Evolutionary conservation across 2,113 vertebrate species (phyloP), one percentile per base, ranked within the genome.

Genomic region (Hystrix cristata): DNA sequence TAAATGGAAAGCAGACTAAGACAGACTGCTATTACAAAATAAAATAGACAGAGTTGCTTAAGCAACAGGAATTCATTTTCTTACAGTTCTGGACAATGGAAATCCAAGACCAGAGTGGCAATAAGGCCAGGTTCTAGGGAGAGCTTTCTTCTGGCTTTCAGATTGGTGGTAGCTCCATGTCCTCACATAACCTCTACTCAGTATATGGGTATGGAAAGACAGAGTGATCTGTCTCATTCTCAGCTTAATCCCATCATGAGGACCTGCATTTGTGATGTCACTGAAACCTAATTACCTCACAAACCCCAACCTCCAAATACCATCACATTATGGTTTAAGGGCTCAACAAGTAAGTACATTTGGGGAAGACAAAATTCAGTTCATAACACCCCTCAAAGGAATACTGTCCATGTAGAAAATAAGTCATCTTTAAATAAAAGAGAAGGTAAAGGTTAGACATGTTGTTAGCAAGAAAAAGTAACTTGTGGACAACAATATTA

Each of bases 391-490:
- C 34, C 21, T 87, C 34, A 67, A 74, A 94, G 53, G 59, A 95
- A 64, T 48, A 27, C n/a, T 85, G 85, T 55, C 91, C 48, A 19
- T 81, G 43, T 59, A 69, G 18, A 92, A n/a, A 93, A 18, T 83
- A 34, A 46, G 46, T 64, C 4, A 74, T 67, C 67, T 89, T 46
- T 95, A 83, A 95, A 64, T 91, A 53, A 94, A 90, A 94, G 8
- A 89, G 3, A 57, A 86, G 1, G 7, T 90, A 74, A 79, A 95
- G 43, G 1, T 79, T 81, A 43, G 46, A 87, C 31, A 78, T 9
- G 38, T 71, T 87, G n/a, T 90, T 91, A 86, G 46, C 87, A 81
- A 92, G 12, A 31, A 43, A 79, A 76, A 62, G 60, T 87, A 95
- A 81, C 38, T 88, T 51, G 34, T 64, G 5, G 65, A 34, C 53